Base-by-base conservation (phyloP, 2,797 vertebrate genomes). In the Menidia menidia region DNA sequence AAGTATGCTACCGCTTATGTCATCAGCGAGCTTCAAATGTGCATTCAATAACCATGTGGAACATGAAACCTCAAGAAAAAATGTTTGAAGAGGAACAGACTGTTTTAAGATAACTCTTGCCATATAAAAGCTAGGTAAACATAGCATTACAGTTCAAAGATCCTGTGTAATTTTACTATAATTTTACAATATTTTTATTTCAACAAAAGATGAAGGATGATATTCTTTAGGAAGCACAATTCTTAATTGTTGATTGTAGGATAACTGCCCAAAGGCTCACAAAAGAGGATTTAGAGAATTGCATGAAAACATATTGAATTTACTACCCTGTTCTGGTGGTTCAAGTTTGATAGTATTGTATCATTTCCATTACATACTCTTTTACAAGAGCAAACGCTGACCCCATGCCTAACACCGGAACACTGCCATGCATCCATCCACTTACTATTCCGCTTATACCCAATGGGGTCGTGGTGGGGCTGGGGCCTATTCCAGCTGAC, bases 1-100 rank as follows among this genome's bases (percentile, higher is more conserved):
- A 58, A 64, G 31, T 30, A 54, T 66, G 56, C 42, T 48, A 48
- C 15, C 51, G 56, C 35, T 55, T 68, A 60, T 53, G 60, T 52
- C 56, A 60, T 60, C 57, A 44, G 39, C 14, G 4, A 59, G 69
- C 54, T 18, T 19, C 15, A 39, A 65, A 53, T 64, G 19, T 53
- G 47, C 41, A 54, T 59, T 59, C 18, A 64, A 72, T 65, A n/a
- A 53, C 19, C 47, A 31, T 25, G 50, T 47, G 31, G 35, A 60
- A 25, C 48, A 30, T 19, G 8, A 6, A n/a, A 54, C 7, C 19
- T 2, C 19, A 2, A 25, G 15, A 44, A 16, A n/a, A 30, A 16
- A 33, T 7, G 45, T 9, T 25, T 48, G 54, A 19, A 19, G 35
- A 54, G 43, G 41, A 69, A 45, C 30, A 53, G 41, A 30, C 39